phyloP scores from a whole-genome alignment of 2,888 invertebrate species.

The Alsophila aescularia region DNA sequence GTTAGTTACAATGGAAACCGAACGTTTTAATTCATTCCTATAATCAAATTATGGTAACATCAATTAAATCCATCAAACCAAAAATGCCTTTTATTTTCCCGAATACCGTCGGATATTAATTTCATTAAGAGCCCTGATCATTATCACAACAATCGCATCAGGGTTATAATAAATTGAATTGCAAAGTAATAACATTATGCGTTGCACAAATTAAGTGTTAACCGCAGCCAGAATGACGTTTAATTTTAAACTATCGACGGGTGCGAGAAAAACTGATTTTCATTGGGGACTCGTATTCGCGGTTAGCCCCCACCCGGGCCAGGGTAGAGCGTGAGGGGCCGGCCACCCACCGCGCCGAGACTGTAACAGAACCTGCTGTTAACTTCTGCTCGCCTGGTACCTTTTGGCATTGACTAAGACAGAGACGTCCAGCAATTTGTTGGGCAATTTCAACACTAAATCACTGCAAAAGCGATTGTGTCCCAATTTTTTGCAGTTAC shows the following conservation, averaged over 20 bases:
- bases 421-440: conserved; percentile 62
- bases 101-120: conserved; percentile 68
- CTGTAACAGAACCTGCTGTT: conserved; percentile 59
- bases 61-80: conserved; percentile 46
- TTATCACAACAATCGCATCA: conserved; percentile 74
- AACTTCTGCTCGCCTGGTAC: conserved; percentile 69
- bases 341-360: conserved; percentile 40
- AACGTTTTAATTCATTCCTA: conserved; percentile 27
- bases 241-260: conserved; percentile 80
- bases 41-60: conserved; percentile 40
- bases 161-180: conserved; percentile 78
- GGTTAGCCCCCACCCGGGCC: conserved; percentile 43
- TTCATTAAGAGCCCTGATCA: conserved; percentile 74
- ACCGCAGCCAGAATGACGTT: conserved; percentile 80
- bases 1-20: conserved; percentile 13
- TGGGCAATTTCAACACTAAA: conserved; percentile 42
- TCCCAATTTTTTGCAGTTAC: conserved; percentile 21
- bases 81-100: conserved; percentile 49
- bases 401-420: conserved; percentile 82
- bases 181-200: conserved; percentile 76
- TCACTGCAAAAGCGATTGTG: conserved; percentile 16
- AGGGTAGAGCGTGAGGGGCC: conserved; percentile 33
- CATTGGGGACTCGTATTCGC: conserved; percentile 56
- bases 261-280: conserved; percentile 77
- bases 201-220: conserved; percentile 78